Conservation (phyloP, 2,888 invertebrate genomes). For the Leptarthrus brevirostris region DNA sequence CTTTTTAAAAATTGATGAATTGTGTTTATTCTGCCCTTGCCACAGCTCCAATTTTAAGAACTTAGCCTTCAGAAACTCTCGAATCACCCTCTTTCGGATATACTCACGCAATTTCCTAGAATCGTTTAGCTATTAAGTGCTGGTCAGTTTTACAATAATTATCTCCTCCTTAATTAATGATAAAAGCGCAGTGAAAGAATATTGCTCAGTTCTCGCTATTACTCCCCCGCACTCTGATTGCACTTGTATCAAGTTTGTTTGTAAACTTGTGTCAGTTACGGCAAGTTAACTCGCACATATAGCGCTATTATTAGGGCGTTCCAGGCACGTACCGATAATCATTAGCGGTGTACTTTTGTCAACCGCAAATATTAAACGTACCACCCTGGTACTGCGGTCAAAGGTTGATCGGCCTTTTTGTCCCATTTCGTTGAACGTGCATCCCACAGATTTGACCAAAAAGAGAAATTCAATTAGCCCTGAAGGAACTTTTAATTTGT, state of each 20-base stretch:
- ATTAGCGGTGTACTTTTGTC: conserved; percentile 52
- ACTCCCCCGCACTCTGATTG: neutral
- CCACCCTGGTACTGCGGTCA: conserved; percentile 35
- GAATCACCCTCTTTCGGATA: neutral
- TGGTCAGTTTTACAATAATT: neutral
- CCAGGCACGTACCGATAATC: conserved; percentile 7
- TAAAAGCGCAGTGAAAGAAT: neutral
- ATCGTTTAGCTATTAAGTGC: neutral
- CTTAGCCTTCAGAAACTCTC: neutral
- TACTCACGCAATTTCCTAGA: neutral
- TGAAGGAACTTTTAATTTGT: conserved; percentile 25
- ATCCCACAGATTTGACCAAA: neutral
- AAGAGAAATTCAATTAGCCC: conserved; percentile 27
- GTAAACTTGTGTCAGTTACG: conserved; percentile 22
- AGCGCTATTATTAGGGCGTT: conserved; percentile 4
- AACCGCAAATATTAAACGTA: conserved; percentile 49
- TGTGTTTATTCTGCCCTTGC: neutral
- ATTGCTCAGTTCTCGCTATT: neutral
- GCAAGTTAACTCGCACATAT: neutral
- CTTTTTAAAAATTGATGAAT: neutral
- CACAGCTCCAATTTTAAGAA: neutral
- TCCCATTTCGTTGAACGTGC: conserved; percentile 8
- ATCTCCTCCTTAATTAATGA: neutral
- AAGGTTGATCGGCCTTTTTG: conserved; percentile 14
- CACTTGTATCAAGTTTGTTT: neutral